Base-by-base conservation (phyloP, 2,113 vertebrate genomes). In the Acrocephalus kingi region DNA sequence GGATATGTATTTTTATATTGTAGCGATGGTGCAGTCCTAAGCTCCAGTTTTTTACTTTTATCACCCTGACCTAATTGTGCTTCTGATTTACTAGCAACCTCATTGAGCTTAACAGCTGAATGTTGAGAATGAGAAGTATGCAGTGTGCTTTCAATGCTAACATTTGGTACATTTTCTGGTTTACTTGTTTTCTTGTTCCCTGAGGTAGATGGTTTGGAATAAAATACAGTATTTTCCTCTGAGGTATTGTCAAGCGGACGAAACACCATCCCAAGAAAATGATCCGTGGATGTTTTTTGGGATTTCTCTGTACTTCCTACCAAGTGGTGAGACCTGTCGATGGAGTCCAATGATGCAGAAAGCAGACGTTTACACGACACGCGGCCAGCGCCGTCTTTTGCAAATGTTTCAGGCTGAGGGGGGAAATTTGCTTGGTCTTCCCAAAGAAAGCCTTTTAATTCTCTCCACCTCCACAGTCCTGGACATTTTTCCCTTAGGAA, bases 171-270 rank as follows among this genome's bases (percentile, higher is more conserved):
- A 25, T 49, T 91, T 84, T 97, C 97, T 79, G 82, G 55, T 84
- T 90, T 87, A 84, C 52, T 84, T 88, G 80, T 81, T 86, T 95
- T 97, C 94, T 87, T 95, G 72, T 93, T 97, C 96, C 97, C 97
- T 98, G 98, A 98, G 98, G 98, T 98, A 98, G 98, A 90, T 93
- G 97, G 93, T 93, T 97, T 97, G 75, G 97, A 97, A 96, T 89
- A 97, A 97, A 62, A 78, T 74, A 94, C 31, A 87, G 15, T 95
- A 59, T 94, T 97, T 96, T 97, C 96, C 93, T 97, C 97, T 89
- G 97, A 98, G 95, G 97, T 91, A 77, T 93, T 67, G 25, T 96
- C 97, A 46, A 73, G 87, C 39, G 92, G 92, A 94, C 73, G 71
- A 96, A 98, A 95, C 46, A 90, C 90, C 89, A 94, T 79, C 58